Evolutionary conservation across 30 jellyfish, hydroid and myxozoan species (phyloP), one percentile per base, ranked within the genome.

Genomic region (Cassiopea andromeda): DNA sequence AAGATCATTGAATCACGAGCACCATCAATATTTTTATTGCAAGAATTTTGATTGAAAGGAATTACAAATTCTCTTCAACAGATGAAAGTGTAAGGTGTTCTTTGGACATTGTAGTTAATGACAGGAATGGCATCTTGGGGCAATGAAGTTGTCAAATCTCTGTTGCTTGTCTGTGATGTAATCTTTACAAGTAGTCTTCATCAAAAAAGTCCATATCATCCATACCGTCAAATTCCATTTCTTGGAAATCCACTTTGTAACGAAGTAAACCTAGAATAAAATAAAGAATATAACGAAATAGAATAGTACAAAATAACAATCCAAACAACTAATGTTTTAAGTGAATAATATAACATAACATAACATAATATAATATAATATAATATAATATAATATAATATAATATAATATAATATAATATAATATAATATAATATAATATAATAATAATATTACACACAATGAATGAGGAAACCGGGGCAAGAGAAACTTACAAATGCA

Each of bases 211-310:
- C 97, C 19, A 82, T 68, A 73, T 96, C 99, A 44, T 96, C 98
- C 71, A 90, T 49, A 38, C 94, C 99, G 80, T 96, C 99, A 70
- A 83, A 92, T 69, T 96, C 99, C 99, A 96, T 96, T 7, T 97
- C 97, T 92, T 96, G 99, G 87, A 96, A 96, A 87, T 96, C 99
- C 71, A 96, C 99, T 77, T 96, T 96, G 93, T 96, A 96, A 49
- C 99, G 97, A n/a, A 96, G 91, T 66, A 96, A 61, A 76, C 99
- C 99, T 96, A 70, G n/a, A 18, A 44, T 6, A 18, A 16, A 18
- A 5, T 6, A 70, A 64, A 64, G 38, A 54, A 54, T 54, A 54
- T 54, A 10, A 54, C 12, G 64, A 6, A 54, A 3, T 6, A 10
- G 7, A 54, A 54, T 54, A 54, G 7, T 54, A 54, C 0, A 54